Conservation (phyloP, 2,113 vertebrate species). For the Psittacara wagleri region DNA sequence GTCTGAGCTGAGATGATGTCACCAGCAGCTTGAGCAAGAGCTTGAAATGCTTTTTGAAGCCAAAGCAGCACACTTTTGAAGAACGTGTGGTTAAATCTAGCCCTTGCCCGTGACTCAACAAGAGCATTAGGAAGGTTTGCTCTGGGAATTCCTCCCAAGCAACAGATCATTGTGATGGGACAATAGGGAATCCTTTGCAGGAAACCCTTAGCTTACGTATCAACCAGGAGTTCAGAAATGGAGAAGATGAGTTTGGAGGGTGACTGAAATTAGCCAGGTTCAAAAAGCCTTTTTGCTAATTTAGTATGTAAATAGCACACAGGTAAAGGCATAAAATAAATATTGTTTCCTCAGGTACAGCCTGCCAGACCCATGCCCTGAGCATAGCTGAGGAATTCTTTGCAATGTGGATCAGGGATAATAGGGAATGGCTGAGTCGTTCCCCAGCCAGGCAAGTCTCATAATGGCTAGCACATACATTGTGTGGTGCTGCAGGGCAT, state of each 20-base stretch:
- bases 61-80: neutral
- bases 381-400: neutral
- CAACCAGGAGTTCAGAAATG: neutral
- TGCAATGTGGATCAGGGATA: neutral
- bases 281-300: neutral
- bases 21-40: neutral
- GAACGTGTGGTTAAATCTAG: neutral
- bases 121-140: neutral
- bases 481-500: accelerated
- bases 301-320: neutral
- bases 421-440: neutral
- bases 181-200: neutral
- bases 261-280: neutral
- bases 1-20: neutral
- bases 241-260: neutral
- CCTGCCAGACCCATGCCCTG: neutral
- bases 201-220: neutral
- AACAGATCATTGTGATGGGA: neutral
- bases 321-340: neutral
- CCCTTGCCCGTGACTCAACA: neutral
- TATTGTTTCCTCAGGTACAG: neutral
- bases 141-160: neutral
- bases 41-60: neutral
- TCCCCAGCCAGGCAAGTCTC: neutral
- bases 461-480: accelerated